phyloP scores from a whole-genome alignment of 2,888 invertebrate genomes.

The Stenoptilia bipunctidactyla region DNA sequence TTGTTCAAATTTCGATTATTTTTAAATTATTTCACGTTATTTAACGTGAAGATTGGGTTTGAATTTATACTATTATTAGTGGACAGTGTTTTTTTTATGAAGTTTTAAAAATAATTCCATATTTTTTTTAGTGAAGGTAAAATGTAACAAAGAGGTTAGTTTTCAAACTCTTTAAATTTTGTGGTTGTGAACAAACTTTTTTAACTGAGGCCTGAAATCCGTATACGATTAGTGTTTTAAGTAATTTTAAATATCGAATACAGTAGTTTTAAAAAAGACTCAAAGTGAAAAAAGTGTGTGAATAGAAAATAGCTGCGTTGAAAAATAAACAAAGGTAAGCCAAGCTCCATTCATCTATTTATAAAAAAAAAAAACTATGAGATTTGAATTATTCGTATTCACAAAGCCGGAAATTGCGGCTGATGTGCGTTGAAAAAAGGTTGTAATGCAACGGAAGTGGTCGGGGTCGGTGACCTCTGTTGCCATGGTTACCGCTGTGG shows the following conservation, averaged over 20 bases:
- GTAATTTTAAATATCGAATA: neutral
- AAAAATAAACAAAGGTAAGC: neutral
- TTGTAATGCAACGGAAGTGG: constrained; percentile 24
- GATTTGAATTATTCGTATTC: neutral
- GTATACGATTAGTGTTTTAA: constrained; percentile 17
- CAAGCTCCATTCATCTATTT: neutral
- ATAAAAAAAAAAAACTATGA: neutral
- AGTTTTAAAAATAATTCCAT: neutral
- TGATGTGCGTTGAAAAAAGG: constrained; percentile 3
- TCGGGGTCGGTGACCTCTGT: constrained; percentile 55
- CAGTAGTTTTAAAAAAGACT: neutral
- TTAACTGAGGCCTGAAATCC: constrained; percentile 15
- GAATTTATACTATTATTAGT: constrained; percentile 15
- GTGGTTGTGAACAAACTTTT: constrained; percentile 2
- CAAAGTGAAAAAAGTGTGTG: neutral
- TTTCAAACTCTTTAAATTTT: neutral
- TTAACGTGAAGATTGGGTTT: constrained; percentile 32
- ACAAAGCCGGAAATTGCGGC: constrained; percentile 4
- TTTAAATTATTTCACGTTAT: constrained; percentile 25
- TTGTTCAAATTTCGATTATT: constrained; percentile 46
- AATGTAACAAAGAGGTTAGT: no score
- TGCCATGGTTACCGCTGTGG: constrained; percentile 43
- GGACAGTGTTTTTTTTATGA: constrained; percentile 12
- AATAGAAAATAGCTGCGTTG: neutral
- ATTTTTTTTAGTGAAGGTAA: constrained; percentile 2